Evolutionary conservation across 2,113 vertebrate genomes (phyloP), one percentile per base, ranked within the genome.

Genomic region (Cynopterus brachyotis): DNA sequence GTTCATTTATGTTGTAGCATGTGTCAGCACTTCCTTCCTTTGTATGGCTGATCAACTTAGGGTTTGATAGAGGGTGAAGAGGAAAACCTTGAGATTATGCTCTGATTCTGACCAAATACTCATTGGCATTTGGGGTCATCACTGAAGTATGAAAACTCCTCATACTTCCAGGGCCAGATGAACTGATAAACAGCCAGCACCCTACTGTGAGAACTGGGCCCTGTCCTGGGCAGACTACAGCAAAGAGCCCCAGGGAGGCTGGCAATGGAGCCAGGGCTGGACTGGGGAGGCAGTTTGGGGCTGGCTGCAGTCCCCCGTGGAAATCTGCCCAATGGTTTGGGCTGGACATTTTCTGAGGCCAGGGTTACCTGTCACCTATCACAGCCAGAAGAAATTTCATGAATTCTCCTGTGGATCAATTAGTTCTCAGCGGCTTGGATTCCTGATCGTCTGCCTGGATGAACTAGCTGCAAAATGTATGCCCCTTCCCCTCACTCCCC

Each of bases 41-140:
- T 53, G 10, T 32, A 2, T 15, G 26, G 28, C 28, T 28, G 6
- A 35, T 28, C 10, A 55, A 19, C 32, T 59, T 75, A 75, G 26
- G 15, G 69, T 92, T 89, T 92, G 42, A 78, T 11, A 9, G 60
- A 11, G 45, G 6, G 24, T 59, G 30, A 81, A 81, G 67, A 92
- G 53, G 30, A 50, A 26, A 35, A 22, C 22, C 78, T 70, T 67
- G 32, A 78, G 57, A 87, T 17, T 24, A 17, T 30, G 35, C 69
- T 89, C 4, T 82, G 32, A 42, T 15, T 62, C 40, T 83, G 80
- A 42, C 16, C 26, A 9, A 57, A 35, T 76, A 9, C 1, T 50
- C 5, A 6, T 4, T 42, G 66, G 35, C 50, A 53, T 40, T 70
- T 82, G n/a, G 45, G 66, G 9, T 20, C 7, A 57, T 79, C 62